Evolutionary conservation across 2,888 invertebrate species (phyloP).

Genomic region (Apotomis turbidana): DNA sequence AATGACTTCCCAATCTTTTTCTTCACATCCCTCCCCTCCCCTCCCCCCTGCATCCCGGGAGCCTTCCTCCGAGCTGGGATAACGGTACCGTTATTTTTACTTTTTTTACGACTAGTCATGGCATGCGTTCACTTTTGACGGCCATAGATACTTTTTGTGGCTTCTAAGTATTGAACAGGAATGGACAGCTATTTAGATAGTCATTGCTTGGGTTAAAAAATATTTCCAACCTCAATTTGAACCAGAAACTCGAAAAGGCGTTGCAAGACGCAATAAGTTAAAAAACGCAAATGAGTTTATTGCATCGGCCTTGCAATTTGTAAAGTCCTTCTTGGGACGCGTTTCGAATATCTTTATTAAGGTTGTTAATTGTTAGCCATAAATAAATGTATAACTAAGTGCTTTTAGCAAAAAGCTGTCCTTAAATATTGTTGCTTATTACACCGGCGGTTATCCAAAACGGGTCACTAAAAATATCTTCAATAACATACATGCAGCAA

Average conservation of each 20-base stretch:
- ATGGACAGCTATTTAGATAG: constrained; percentile 13
- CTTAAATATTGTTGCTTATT: background rate
- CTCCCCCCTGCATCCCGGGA: constrained; percentile 53
- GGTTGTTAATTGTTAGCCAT: constrained; percentile 19
- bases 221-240: constrained; percentile 16
- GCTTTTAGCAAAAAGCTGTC: constrained; percentile 2
- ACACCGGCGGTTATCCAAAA: background rate
- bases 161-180: constrained; percentile 45
- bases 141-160: constrained; percentile 53
- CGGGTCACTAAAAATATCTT: background rate
- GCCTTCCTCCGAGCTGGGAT: constrained; percentile 51
- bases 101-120: constrained; percentile 65
- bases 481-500: too few species aligned
- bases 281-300: constrained; percentile 38
- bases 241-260: constrained; percentile 3
- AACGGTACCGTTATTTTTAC: constrained; percentile 60
- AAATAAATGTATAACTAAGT: constrained; percentile 9
- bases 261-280: constrained; percentile 9
- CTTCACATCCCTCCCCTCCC: constrained; percentile 15
- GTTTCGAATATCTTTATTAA: constrained; percentile 7
- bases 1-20: constrained; percentile 31
- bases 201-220: constrained; percentile 34
- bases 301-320: constrained; percentile 29
- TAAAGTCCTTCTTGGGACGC: constrained; percentile 18
- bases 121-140: constrained; percentile 80